Base-by-base conservation (phyloP, 2,888 invertebrate species). In the Sphinx pinastri region DNA sequence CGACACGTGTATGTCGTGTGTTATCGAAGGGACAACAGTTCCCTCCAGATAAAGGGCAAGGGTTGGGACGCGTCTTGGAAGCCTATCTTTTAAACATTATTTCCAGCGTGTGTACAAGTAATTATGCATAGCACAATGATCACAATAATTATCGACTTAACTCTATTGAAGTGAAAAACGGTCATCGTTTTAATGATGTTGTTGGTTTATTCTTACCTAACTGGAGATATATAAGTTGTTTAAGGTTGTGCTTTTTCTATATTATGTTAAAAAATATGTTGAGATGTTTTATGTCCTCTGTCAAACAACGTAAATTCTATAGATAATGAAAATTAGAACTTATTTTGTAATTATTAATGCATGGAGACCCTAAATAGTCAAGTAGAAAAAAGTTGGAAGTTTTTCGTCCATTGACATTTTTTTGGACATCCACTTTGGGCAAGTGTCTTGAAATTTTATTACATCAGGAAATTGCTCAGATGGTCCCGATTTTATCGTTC, bases 71-170 rank as follows among this genome's bases (percentile, higher is more conserved):
- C 77, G 79, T 88, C 88, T 88, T 88, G 73, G 76, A 82, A 81
- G 79, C 79, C 75, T 75, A 78, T 85, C 87, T 87, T 88, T 88
- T 82, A 85, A 82, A 81, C 83, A 89, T 89, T 90, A 90, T 78
- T 90, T 88, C 88, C 89, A 84, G 83, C 83, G 78, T 84, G 85
- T 83, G 79, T 83, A 84, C n/a, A 60, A 31, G 69, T 60, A 69
- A 69, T 69, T 69, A 63, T 55, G 60, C 54, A 63, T 55, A 54
- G 60, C 49, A 54, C 38, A 63, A 67, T 79, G 85, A 87, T 87
- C 87, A 87, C 78, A 85, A 83, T 81, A 77, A 79, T 80, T 77
- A 80, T 79, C 72, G 13, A 19, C 63, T 19, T 49, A 63, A 14
- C 47, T 49, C 19, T 2, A 49, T 63, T 63, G 63, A 63, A 16